Percentiles rank a stretch among this genome's conserved stretches.
Conservation (phyloP, 2,888 invertebrate species). For the Drosophila tripunctata region DNA sequence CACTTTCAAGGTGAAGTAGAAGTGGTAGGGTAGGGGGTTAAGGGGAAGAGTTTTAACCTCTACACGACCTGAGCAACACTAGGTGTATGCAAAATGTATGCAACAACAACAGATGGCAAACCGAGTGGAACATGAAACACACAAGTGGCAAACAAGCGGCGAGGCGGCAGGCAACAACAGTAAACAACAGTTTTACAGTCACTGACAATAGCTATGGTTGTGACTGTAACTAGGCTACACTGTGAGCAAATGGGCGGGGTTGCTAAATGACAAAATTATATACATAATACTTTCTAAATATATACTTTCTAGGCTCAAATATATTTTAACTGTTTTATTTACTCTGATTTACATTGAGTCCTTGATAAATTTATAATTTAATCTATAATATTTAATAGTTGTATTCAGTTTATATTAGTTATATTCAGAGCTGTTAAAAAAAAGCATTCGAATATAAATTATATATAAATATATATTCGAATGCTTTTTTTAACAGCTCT, state of each 20-base stretch:
- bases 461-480: too few relatives aligned
- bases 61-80: constrained; percentile 50
- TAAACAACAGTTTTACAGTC: constrained; percentile 59
- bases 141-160: constrained; percentile 29
- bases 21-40: not conserved
- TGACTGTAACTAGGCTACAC: constrained; percentile 29
- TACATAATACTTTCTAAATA: too few relatives aligned
- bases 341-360: too few relatives aligned
- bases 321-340: too few relatives aligned
- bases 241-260: constrained; percentile 8
- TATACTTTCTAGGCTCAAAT: too few relatives aligned
- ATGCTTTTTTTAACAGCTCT: too few relatives aligned
- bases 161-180: constrained; percentile 28
- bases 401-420: too few relatives aligned
- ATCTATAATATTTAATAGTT: too few relatives aligned
- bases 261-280: too few relatives aligned
- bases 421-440: too few relatives aligned
- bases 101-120: constrained; percentile 20
- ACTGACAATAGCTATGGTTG: constrained; percentile 53
- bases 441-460: too few relatives aligned
- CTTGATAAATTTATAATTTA: too few relatives aligned
- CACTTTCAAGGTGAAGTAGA: constrained; percentile 49
- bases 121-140: constrained; percentile 38
- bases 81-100: constrained; percentile 46
- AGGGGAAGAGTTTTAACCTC: constrained; percentile 15